These are phyloP conservation scores for Spodoptera litura DNA, from an alignment of 1,140 invertebrate genomes.

Conservation along the genomic window DNA sequence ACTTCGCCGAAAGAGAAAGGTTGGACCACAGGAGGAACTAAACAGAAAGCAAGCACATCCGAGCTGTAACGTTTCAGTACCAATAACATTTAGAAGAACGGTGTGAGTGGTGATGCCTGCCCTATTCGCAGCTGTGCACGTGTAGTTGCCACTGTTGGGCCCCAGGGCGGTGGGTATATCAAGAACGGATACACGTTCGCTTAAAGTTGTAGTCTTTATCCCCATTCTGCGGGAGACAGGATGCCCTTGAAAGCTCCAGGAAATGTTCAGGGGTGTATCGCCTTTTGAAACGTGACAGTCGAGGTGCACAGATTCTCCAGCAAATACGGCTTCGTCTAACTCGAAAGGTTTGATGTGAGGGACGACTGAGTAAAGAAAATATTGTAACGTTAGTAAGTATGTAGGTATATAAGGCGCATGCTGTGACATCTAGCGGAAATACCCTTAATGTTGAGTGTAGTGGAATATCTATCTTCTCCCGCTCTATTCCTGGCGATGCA, in stretches of 20 bases:
- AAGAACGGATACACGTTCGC: slow-evolving; percentile 86
- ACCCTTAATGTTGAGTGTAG: slow-evolving; percentile 89
- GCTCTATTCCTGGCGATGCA: slow-evolving; percentile 90
- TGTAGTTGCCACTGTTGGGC: slow-evolving; percentile 90
- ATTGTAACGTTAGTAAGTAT: slow-evolving; percentile 70
- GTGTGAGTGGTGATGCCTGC: slow-evolving; percentile 89
- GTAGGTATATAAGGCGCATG: slow-evolving; percentile 66
- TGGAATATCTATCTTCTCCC: slow-evolving; percentile 87
- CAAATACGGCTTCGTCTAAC: slow-evolving; percentile 88
- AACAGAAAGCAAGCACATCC: slow-evolving; percentile 79
- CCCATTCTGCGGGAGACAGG: slow-evolving; percentile 72
- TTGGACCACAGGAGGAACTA: slow-evolving; percentile 91
- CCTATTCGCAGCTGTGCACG: slow-evolving; percentile 89
- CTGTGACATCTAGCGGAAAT: slow-evolving; percentile 70
- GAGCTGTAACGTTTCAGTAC: slow-evolving; percentile 78
- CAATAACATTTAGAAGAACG: slow-evolving; percentile 89
- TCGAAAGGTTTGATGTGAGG: slow-evolving; percentile 90
- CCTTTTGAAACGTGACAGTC: slow-evolving; percentile 88
- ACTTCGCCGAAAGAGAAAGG: slow-evolving; percentile 91
- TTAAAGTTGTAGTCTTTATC: slow-evolving; percentile 83
- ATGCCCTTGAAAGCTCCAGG: slow-evolving; percentile 82
- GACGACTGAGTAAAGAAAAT: slow-evolving; percentile 86
- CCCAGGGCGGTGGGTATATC: slow-evolving; percentile 87
- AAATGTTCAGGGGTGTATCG: slow-evolving; percentile 85
- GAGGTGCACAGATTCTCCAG: slow-evolving; percentile 88